Evolutionary conservation across 1,140 invertebrate genomes (phyloP).

Genomic region (Platyscapa corneri): DNA sequence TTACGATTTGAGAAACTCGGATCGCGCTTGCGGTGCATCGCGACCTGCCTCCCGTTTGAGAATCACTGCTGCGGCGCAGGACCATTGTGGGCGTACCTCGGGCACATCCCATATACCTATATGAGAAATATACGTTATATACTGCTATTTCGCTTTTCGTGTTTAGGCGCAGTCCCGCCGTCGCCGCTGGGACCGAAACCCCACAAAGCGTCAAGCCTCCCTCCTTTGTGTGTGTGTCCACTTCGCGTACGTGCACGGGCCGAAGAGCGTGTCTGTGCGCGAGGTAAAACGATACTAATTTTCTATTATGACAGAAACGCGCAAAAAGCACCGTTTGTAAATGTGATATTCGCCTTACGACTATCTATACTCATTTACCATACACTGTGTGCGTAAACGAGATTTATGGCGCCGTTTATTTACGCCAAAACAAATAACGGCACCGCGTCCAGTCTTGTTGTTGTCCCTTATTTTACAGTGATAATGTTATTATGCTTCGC

Average conservation of each 20-base stretch:
- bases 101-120: constrained; percentile 66
- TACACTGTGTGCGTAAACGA: not conserved
- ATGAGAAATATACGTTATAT: constrained; percentile 53
- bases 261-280: not conserved
- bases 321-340: constrained; percentile 1
- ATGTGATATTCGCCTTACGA: not conserved
- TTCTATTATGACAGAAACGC: constrained; percentile 61
- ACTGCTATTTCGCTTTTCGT: constrained; percentile 67
- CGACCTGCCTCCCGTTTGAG: constrained; percentile 56
- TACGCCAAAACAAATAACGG: constrained; percentile 44
- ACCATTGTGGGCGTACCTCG: constrained; percentile 67
- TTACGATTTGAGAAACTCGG: constrained; percentile 31
- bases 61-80: constrained; percentile 62
- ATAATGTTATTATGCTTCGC: constrained; percentile 8
- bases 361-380: not conserved
- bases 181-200: constrained; percentile 41
- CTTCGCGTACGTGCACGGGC: not conserved
- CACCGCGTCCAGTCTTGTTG: not conserved
- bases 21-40: not conserved
- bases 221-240: not conserved
- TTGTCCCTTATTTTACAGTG: not conserved
- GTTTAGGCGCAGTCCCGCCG: constrained; percentile 66
- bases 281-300: constrained; percentile 67
- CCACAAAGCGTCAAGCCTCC: constrained; percentile 12
- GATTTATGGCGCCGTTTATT: constrained; percentile 44